phyloP scores from a whole-genome alignment of 2,888 invertebrate species.

The Athalia circularis region DNA sequence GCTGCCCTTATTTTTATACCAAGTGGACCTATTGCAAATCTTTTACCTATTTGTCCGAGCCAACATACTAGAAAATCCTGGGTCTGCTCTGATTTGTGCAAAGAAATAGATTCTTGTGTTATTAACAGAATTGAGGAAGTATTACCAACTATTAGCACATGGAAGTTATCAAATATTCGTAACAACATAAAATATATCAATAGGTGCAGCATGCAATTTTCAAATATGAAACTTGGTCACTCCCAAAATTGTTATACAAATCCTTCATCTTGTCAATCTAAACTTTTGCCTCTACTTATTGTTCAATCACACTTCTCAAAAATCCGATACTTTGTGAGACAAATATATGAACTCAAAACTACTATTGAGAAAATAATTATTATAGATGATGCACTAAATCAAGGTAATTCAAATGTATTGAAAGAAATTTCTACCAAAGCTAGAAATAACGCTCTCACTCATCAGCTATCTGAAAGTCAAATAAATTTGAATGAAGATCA shows the following conservation, averaged over 20 bases:
- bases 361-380: conserved; percentile 19
- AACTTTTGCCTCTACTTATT: conserved; percentile 50
- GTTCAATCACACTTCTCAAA: conserved; percentile 51
- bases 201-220: conserved; percentile 37
- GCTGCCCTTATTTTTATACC: conserved; percentile 44
- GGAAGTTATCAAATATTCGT: conserved; percentile 41
- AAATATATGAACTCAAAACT: conserved; percentile 42
- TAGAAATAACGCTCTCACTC: conserved; percentile 22
- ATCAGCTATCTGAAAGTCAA: conserved; percentile 31
- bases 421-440: conserved; percentile 24
- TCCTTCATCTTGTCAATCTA: conserved; percentile 49
- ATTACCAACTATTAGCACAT: conserved; percentile 33
- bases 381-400: conserved; percentile 49
- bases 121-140: conserved; percentile 27
- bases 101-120: not conserved
- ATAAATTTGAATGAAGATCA: conserved; percentile 51
- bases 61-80: conserved; percentile 44
- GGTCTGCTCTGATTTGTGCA: conserved; percentile 46
- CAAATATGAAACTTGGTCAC: conserved; percentile 46
- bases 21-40: conserved; percentile 40
- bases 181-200: conserved; percentile 22
- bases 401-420: conserved; percentile 40
- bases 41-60: conserved; percentile 44
- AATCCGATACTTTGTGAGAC: conserved; percentile 49
- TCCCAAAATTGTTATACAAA: conserved; percentile 46